Base-by-base conservation (phyloP, 2,113 vertebrate genomes). In the Cyprinus carpio region DNA sequence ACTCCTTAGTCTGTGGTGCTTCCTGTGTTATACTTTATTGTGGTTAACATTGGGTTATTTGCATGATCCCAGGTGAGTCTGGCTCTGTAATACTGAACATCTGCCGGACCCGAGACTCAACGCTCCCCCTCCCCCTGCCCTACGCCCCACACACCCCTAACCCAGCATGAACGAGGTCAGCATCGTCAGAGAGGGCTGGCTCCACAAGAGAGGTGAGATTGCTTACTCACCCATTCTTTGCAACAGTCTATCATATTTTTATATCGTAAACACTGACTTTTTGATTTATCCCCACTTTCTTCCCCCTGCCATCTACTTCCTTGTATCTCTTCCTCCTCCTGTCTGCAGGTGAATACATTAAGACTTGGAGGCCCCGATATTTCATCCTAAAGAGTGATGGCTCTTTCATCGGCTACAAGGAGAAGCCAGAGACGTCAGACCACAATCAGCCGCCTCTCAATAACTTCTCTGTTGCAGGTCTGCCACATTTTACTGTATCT, bases 341-440 rank as follows among this genome's bases (percentile, higher is more conserved):
- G 82, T 84, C 71, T 56, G 2, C 89, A 98, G 97, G 97, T 85
- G 97, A 99, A 91, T 99, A 98, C 90, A 99, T 99, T 87, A 99
- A 98, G 91, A 99, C 97, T 0, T 98, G 97, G 97, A 93, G 97
- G 10, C 97, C 97, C 20, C 94, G 97, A 0, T 99, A 98, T 89
- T 99, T 99, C 92, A 96, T 98, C 75, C 89, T 99, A 82, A 98
- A 99, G 89, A 97, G 96, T 0, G 96, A 98, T 1, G 97, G 97
- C 37, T 98, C 97, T 75, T 99, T 99, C 92, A 97, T 98, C 0
- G 97, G 97, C 51, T 98, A 98, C 90, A 98, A 97, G 89, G 97
- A 98, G 89, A 96, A 97, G 79, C 97, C 97, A 0, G 97, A 98
- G 85, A 92, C 93, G 1, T 93, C 96, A 0, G 97, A 98, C 81